Evolutionary conservation across 2,888 invertebrate species (phyloP).

Genomic region (Chrysotoxum bicinctum): DNA sequence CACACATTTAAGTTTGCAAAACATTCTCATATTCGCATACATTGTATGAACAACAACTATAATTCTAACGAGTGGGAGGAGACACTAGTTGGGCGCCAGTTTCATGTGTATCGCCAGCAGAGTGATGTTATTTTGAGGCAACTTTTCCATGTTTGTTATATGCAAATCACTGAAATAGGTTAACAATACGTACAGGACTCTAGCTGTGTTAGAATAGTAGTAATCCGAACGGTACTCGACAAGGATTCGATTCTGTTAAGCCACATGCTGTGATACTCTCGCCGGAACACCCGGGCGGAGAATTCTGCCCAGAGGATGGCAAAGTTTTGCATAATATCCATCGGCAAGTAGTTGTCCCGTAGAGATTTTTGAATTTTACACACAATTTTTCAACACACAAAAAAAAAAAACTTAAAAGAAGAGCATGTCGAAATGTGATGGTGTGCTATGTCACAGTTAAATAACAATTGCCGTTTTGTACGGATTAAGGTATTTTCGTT

Average conservation of each 20-base stretch:
- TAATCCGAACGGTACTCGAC: slow-evolving; percentile 58
- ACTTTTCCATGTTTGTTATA: slow-evolving; percentile 68
- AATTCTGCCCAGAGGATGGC: neutral
- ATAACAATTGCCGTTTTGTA: slow-evolving; percentile 53
- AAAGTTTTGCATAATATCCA: slow-evolving; percentile 59
- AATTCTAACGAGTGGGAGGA: slow-evolving; percentile 16
- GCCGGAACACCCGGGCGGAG: slow-evolving; percentile 1
- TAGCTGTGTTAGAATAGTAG: slow-evolving; percentile 24
- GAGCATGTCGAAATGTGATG: neutral
- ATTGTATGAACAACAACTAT: slow-evolving; percentile 48
- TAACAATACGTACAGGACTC: slow-evolving; percentile 69
- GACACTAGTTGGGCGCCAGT: slow-evolving; percentile 17
- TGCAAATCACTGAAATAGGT: slow-evolving; percentile 70
- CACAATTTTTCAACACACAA: slow-evolving; percentile 34
- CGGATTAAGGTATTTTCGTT: slow-evolving; percentile 9
- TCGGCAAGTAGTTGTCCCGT: slow-evolving; percentile 55
- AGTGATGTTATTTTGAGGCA: slow-evolving; percentile 55
- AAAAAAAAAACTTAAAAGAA: neutral
- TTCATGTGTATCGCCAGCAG: slow-evolving; percentile 8
- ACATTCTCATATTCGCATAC: slow-evolving; percentile 55
- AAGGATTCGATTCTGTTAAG: slow-evolving; percentile 69
- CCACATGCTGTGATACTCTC: slow-evolving; percentile 52
- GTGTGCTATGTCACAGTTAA: slow-evolving; percentile 5
- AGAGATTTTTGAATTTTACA: slow-evolving; percentile 54
- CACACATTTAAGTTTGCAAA: slow-evolving; percentile 58